These are phyloP conservation scores for Meloidogyne floridensis DNA, from an alignment of 1,140 invertebrate genomes.

Conservation along the genomic window DNA sequence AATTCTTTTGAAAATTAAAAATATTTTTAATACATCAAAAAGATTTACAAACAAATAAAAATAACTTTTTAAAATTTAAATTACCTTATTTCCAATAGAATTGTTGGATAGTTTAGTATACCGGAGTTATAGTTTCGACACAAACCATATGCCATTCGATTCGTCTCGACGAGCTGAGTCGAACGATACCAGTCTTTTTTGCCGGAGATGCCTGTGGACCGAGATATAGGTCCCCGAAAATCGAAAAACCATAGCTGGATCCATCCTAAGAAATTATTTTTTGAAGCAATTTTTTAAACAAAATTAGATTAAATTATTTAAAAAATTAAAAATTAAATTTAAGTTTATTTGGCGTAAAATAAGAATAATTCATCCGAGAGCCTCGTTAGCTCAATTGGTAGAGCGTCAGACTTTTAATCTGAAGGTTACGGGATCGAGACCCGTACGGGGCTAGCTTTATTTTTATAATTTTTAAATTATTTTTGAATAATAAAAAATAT, in stretches of 20 bases:
- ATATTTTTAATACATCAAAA: too few species aligned
- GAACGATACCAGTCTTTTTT: too few species aligned
- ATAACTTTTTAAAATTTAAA: conserved; percentile 2
- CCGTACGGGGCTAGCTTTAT: conserved; percentile 29
- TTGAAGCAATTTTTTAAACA: neutral
- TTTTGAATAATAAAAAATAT: too few species aligned
- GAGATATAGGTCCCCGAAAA: neutral
- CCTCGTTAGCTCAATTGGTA: conserved; percentile 39
- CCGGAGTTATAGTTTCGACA: too few species aligned
- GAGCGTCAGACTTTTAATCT: conserved; percentile 40
- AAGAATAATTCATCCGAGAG: neutral
- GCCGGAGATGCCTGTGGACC: too few species aligned
- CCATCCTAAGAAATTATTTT: conserved; percentile 8
- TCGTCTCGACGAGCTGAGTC: conserved; percentile 19
- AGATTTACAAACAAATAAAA: neutral
- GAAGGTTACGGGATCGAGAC: conserved; percentile 35
- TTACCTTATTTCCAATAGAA: conserved; percentile 37
- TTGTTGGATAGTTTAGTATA: conserved; percentile 53
- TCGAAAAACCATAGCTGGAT: conserved; percentile 28
- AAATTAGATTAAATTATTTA: neutral
- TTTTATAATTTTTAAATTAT: neutral
- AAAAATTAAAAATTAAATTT: neutral
- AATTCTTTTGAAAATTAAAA: too few species aligned
- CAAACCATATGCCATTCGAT: conserved; percentile 3
- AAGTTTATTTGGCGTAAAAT: neutral